phyloP scores from a whole-genome alignment of 2,888 invertebrate species.

The Euzetes globulus region DNA sequence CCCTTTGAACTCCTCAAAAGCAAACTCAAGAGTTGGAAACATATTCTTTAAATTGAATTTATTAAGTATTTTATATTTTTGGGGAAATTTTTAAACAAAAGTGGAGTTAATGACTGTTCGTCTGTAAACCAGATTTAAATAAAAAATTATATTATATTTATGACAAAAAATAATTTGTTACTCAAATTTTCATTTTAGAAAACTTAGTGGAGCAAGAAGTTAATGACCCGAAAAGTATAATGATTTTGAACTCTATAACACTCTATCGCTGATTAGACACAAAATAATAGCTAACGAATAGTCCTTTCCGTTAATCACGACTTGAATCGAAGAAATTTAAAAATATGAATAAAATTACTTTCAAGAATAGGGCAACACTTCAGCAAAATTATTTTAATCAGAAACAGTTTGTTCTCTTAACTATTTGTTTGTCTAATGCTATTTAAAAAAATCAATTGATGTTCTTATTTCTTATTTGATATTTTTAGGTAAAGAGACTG shows the following conservation, averaged over 20 bases:
- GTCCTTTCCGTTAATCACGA: not conserved
- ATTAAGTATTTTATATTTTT: not conserved
- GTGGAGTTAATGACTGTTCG: not conserved
- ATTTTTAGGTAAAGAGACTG: too few relatives aligned
- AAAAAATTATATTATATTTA: not conserved
- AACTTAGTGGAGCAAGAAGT: slow-evolving; percentile 1
- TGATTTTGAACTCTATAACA: slow-evolving; percentile 3
- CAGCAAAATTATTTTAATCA: too few relatives aligned
- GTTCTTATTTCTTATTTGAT: too few relatives aligned
- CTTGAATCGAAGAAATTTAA: not conserved
- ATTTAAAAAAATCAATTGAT: too few relatives aligned
- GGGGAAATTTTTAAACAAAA: not conserved
- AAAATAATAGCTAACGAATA: not conserved
- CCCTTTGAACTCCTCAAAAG: not conserved
- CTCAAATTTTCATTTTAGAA: not conserved
- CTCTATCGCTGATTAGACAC: not conserved
- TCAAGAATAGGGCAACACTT: not conserved
- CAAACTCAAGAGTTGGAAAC: not conserved
- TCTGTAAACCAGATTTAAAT: not conserved
- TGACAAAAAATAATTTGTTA: not conserved
- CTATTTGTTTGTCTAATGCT: too few relatives aligned
- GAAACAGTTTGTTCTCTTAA: too few relatives aligned
- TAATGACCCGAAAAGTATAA: slow-evolving; percentile 17
- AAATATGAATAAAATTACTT: not conserved
- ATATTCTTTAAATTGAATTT: not conserved